Evolutionary conservation across 1,140 invertebrate species (phyloP).

Genomic region (Zaprionus lachaisei): DNA sequence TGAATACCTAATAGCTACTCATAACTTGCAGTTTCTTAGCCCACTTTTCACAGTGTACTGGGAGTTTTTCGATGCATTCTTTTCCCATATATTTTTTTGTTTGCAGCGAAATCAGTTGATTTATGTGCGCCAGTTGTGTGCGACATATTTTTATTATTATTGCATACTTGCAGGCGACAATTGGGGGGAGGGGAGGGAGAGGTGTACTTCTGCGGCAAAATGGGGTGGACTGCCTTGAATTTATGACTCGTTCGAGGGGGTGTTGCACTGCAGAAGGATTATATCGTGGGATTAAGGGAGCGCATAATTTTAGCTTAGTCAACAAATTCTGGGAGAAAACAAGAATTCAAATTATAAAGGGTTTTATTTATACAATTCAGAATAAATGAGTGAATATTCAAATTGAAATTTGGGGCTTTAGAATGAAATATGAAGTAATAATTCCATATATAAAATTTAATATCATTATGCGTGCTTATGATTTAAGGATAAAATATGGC

Average conservation of each 20-base stretch:
- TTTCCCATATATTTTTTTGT: constrained; percentile 1
- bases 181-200: constrained; percentile 32
- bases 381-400: neutral
- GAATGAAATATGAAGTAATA: neutral
- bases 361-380: constrained; percentile 3
- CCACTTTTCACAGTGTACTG: constrained; percentile 12
- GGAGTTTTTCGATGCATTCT: neutral
- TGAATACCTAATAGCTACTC: neutral
- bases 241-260: constrained; percentile 56
- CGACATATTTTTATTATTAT: constrained; percentile 75
- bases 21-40: constrained; percentile 26
- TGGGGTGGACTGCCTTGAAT: constrained; percentile 65
- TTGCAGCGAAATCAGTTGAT: constrained; percentile 54
- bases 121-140: constrained; percentile 61
- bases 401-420: neutral
- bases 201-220: constrained; percentile 43
- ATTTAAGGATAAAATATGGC: neutral
- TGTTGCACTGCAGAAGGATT: constrained; percentile 42
- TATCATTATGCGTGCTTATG: neutral
- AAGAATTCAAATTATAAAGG: constrained; percentile 4
- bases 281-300: constrained; percentile 48
- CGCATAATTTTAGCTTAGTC: constrained; percentile 31
- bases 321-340: constrained; percentile 26
- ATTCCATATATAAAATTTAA: neutral
- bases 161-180: constrained; percentile 69